These are phyloP conservation scores for Dufourea novaeangliae DNA, from an alignment of 1,140 invertebrate genomes.

Conservation along the genomic window DNA sequence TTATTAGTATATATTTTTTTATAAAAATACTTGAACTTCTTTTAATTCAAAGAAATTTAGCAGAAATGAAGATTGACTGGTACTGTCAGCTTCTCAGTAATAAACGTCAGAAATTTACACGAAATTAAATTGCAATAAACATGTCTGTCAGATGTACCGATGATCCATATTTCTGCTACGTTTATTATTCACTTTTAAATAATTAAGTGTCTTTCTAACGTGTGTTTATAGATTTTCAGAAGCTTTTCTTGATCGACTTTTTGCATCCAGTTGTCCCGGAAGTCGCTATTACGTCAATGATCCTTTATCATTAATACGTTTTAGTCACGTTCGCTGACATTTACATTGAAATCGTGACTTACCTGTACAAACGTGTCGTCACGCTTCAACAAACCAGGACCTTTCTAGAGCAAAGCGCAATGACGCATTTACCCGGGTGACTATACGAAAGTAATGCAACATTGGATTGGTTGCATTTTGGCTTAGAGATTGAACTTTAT, in stretches of 20 bases:
- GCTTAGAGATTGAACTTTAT: neutral
- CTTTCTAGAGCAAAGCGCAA: slow-evolving; percentile 50
- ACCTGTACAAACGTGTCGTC: slow-evolving; percentile 35
- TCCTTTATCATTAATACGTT: slow-evolving; percentile 38
- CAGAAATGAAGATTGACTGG: too few species aligned
- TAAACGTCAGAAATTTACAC: too few species aligned
- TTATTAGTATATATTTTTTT: too few species aligned
- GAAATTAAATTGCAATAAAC: too few species aligned
- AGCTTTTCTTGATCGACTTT: slow-evolving; percentile 14
- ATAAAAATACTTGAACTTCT: too few species aligned
- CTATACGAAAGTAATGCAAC: neutral
- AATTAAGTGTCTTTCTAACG: too few species aligned
- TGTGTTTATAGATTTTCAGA: neutral
- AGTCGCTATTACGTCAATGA: slow-evolving; percentile 27
- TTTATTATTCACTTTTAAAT: too few species aligned
- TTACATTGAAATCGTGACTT: slow-evolving; percentile 63
- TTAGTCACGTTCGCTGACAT: slow-evolving; percentile 46
- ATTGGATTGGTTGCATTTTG: neutral
- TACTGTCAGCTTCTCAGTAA: too few species aligned
- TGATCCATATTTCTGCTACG: too few species aligned
- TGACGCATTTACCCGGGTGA: slow-evolving; percentile 14
- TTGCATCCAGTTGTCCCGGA: neutral
- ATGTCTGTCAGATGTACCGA: too few species aligned
- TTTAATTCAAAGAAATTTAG: too few species aligned
- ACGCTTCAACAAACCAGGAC: slow-evolving; percentile 39